Evolutionary conservation across 2,888 invertebrate genomes (phyloP).

Genomic region (Eugnorisma glareosa): DNA sequence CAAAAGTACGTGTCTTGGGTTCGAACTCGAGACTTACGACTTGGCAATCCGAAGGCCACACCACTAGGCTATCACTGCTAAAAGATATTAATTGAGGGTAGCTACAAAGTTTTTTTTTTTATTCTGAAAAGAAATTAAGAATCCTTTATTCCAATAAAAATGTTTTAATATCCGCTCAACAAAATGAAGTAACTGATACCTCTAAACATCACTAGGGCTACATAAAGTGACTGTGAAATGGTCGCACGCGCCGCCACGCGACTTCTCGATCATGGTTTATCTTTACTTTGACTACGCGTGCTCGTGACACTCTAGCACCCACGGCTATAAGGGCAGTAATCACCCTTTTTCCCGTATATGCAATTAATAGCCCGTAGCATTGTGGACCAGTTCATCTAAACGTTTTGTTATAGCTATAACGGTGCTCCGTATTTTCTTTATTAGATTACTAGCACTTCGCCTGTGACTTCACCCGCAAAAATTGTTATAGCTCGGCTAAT

Average conservation of each 20-base stretch:
- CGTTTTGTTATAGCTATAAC: conserved; percentile 12
- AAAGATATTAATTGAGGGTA: too few relatives aligned
- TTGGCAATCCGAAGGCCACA: too few relatives aligned
- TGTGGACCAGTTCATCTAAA: conserved; percentile 24
- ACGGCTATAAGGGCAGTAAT: conserved; percentile 72
- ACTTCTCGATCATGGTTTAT: conserved; percentile 77
- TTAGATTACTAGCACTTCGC: too few relatives aligned
- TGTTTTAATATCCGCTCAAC: neutral
- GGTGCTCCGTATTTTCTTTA: conserved; percentile 1
- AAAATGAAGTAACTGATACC: neutral
- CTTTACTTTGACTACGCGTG: conserved; percentile 76
- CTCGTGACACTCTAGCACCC: conserved; percentile 73
- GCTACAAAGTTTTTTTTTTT: neutral
- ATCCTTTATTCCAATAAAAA: neutral
- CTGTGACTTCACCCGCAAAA: too few relatives aligned
- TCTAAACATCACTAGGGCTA: conserved; percentile 40
- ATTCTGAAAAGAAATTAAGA: neutral
- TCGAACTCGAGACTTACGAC: too few relatives aligned
- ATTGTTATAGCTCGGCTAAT: too few relatives aligned
- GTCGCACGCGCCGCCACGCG: conserved; percentile 85
- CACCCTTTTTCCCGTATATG: conserved; percentile 73
- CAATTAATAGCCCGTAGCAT: conserved; percentile 72
- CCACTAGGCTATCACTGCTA: too few relatives aligned
- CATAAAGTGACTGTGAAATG: conserved; percentile 68
- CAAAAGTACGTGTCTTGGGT: neutral